A percentile compares a stretch with the other conserved stretches of the same genome.
phyloP scores from a whole-genome alignment of 2,113 vertebrate genomes.

The Thamnaconus septentrionalis region DNA sequence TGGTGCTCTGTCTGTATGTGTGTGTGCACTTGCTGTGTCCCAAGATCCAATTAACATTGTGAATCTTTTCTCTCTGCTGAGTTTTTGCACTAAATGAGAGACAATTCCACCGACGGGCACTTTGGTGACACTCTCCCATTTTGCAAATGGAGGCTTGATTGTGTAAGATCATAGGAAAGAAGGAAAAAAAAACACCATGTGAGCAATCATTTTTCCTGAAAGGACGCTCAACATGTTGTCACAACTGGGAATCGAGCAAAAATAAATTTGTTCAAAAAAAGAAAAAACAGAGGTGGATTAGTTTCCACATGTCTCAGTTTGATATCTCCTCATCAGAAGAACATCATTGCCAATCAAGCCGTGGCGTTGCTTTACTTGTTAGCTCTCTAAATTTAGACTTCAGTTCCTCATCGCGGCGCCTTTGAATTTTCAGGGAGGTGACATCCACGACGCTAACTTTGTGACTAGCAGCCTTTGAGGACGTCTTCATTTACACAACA shows the following conservation, averaged over 20 bases:
- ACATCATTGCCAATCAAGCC: constrained; percentile 20
- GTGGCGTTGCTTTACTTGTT: constrained; percentile 1
- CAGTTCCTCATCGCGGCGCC: constrained; percentile 13
- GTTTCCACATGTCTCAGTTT: constrained; percentile 27
- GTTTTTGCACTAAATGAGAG: constrained; percentile 56
- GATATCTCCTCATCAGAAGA: constrained; percentile 26
- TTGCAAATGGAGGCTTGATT: constrained; percentile 39
- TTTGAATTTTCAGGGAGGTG: constrained; percentile 34
- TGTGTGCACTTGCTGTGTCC: constrained; percentile 42
- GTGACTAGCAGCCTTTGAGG: constrained; percentile 26
- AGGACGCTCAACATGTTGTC: constrained; percentile 24
- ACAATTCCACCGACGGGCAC: constrained; percentile 48
- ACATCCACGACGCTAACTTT: constrained; percentile 15
- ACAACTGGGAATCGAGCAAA: constrained; percentile 28
- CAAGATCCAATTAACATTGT: constrained; percentile 70
- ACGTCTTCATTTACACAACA: constrained; percentile 41
- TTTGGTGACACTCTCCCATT: constrained; percentile 30
- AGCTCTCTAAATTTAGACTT: constrained; percentile 34
- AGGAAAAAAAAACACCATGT: constrained; percentile 1
- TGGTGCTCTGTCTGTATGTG: constrained; percentile 22
- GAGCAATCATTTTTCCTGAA: constrained; percentile 6
- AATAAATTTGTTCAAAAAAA: constrained; percentile 23
- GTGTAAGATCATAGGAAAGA: constrained; percentile 10
- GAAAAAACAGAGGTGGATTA: constrained; percentile 18
- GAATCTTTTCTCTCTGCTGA: constrained; percentile 54